These are phyloP conservation scores for Leptinotarsa texana DNA, from an alignment of 1,140 invertebrate genomes.

Conservation along the genomic window DNA sequence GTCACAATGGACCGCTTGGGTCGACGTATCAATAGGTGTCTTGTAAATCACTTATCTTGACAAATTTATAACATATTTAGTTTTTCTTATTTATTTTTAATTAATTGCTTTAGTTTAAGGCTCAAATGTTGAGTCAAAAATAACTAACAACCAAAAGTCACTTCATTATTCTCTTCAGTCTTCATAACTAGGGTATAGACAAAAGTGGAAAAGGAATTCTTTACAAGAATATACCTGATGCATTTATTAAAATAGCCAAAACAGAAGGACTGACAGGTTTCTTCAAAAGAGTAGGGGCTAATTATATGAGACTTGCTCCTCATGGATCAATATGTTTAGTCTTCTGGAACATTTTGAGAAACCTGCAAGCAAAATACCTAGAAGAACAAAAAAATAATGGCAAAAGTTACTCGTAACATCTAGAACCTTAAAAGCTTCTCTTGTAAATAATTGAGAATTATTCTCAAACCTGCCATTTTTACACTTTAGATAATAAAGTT, in stretches of 20 bases:
- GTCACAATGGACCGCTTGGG: too few species aligned
- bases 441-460: too few species aligned
- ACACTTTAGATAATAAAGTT: too few species aligned
- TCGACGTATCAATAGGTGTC: too few species aligned
- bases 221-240: conserved; percentile 75
- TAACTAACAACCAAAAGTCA: conserved; percentile 30
- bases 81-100: too few species aligned
- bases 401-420: too few species aligned
- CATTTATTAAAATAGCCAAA: conserved; percentile 71
- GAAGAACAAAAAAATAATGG: not conserved
- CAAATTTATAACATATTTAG: too few species aligned
- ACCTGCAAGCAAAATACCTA: conserved; percentile 45
- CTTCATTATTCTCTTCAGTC: conserved; percentile 49
- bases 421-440: too few species aligned
- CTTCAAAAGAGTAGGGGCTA: conserved; percentile 83
- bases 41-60: too few species aligned
- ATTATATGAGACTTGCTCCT: conserved; percentile 79
- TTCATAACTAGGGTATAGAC: conserved; percentile 87
- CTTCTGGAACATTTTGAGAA: conserved; percentile 79
- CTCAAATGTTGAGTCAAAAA: too few species aligned
- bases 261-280: conserved; percentile 77
- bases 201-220: conserved; percentile 63
- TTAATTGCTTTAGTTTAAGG: too few species aligned
- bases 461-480: too few species aligned
- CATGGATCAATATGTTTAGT: conserved; percentile 80